Base-by-base conservation (phyloP, 2,113 vertebrate species). In the Nycticryphes semicollaris region DNA sequence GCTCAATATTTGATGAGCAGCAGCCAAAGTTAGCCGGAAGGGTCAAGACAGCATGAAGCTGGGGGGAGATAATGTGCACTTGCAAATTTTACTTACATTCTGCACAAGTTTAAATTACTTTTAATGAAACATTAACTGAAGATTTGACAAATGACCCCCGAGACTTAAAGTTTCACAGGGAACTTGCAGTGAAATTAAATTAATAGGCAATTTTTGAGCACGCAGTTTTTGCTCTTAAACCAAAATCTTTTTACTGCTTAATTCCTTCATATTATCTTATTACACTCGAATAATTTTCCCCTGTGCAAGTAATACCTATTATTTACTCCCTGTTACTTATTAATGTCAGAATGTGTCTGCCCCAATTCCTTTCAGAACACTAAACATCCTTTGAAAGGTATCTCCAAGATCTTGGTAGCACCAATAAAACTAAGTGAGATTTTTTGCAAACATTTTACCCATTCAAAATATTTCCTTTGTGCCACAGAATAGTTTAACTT, bases 1-100 rank as follows among this genome's bases (percentile, higher is more conserved):
- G 82, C 72, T 96, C 93, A 94, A 83, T 96, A 94, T 92, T 97
- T 94, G 79, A 97, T 94, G 73, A 96, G 89, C 75, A 90, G 89
- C 82, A 91, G 91, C 76, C 89, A 68, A 77, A 90, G 82, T 91
- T 82, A 87, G 57, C 76, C 22, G 3, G 87, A 50, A 95, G 77
- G 94, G 90, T 96, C 90, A 96, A 87, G 90, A 51, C 43, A 80
- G 73, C 51, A 47, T 51, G 76, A 75, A 95, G 89, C 93, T 74
- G 39, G 41, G 53, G 67, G 81, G 66, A 90, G 81, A 92, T 78
- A 90, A 93, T 45, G 76, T 93, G 62, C 62, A 64, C 54, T 86
- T 94, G 79, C 73, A 96, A 91, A 96, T 94, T 90, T 96, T 92
- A 94, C 92, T 93, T 90, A 84, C 31, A 1, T 78, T 96, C 83